Evolutionary conservation across 2,797 vertebrate genomes (phyloP).

Genomic region (Choloepus didactylus): DNA sequence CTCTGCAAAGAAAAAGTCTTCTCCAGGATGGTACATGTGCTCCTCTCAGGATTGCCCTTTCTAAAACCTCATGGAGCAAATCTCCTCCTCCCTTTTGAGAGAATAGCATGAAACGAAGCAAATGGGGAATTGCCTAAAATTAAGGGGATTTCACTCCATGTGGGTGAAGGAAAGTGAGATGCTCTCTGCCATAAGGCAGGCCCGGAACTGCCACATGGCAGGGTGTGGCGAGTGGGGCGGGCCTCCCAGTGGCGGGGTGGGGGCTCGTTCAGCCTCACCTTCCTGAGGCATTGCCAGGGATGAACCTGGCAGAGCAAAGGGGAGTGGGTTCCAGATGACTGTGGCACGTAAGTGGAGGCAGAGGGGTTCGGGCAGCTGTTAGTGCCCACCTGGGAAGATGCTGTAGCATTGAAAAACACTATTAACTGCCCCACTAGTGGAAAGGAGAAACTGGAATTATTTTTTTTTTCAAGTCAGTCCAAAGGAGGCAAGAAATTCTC

Average conservation of each 20-base stretch:
- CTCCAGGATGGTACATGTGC: background rate
- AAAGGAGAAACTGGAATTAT: background rate
- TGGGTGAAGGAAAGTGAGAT: slow-evolving; percentile 58
- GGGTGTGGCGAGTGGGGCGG: too few species aligned
- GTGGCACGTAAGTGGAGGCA: background rate
- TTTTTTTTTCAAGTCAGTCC: background rate
- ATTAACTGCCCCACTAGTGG: background rate
- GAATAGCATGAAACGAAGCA: slow-evolving; percentile 37
- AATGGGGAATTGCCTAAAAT: slow-evolving; percentile 2
- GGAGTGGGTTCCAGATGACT: background rate
- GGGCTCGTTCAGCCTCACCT: background rate
- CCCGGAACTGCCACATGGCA: background rate
- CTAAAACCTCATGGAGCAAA: slow-evolving; percentile 35
- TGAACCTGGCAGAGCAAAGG: slow-evolving; percentile 5
- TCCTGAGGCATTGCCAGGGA: slow-evolving; percentile 37
- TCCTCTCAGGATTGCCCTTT: background rate
- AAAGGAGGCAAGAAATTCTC: background rate
- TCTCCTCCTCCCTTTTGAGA: background rate
- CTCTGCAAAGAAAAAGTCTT: background rate
- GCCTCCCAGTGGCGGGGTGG: fast-evolving
- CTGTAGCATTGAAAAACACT: background rate
- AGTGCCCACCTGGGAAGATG: background rate
- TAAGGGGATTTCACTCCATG: slow-evolving; percentile 73
- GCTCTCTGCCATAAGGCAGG: background rate
- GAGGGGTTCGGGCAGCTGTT: background rate